Conservation (phyloP, 2,113 vertebrate genomes). For the Phaethon lepturus region DNA sequence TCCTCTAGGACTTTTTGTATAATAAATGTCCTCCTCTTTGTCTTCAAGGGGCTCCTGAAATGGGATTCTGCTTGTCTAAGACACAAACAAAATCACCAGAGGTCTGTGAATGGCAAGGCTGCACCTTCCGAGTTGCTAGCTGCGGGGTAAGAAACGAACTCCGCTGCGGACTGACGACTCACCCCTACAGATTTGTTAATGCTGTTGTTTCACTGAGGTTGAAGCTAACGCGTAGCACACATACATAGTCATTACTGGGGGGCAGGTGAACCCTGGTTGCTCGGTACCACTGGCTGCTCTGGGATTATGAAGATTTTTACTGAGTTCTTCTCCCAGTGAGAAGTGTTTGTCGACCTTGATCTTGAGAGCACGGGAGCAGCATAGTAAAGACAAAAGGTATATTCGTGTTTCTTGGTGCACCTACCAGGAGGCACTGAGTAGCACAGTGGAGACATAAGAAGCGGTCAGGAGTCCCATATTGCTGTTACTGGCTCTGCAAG, state of each 20-base stretch:
- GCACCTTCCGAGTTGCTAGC: not conserved
- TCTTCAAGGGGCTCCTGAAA: not conserved
- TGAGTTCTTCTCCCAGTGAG: not conserved
- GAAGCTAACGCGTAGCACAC: fast-evolving
- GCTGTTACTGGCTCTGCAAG: not conserved
- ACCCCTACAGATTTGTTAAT: not conserved
- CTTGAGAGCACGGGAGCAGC: not conserved
- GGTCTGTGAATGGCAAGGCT: not conserved
- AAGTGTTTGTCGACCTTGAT: not conserved
- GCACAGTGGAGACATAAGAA: not conserved
- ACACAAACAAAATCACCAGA: not conserved
- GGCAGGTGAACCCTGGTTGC: not conserved
- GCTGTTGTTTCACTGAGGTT: not conserved
- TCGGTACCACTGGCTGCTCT: not conserved
- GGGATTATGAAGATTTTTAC: not conserved
- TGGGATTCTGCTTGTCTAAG: not conserved
- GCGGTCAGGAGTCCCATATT: too few species aligned
- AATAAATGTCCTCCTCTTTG: not conserved
- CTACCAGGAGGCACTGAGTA: not conserved
- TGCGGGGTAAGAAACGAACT: not conserved
- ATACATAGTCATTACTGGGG: fast-evolving
- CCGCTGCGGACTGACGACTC: not conserved
- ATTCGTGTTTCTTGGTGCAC: not conserved
- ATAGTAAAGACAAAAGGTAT: not conserved
- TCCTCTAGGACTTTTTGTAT: not conserved